phyloP scores from a whole-genome alignment of 2,113 vertebrate species.

The Lipophrys pholis region DNA sequence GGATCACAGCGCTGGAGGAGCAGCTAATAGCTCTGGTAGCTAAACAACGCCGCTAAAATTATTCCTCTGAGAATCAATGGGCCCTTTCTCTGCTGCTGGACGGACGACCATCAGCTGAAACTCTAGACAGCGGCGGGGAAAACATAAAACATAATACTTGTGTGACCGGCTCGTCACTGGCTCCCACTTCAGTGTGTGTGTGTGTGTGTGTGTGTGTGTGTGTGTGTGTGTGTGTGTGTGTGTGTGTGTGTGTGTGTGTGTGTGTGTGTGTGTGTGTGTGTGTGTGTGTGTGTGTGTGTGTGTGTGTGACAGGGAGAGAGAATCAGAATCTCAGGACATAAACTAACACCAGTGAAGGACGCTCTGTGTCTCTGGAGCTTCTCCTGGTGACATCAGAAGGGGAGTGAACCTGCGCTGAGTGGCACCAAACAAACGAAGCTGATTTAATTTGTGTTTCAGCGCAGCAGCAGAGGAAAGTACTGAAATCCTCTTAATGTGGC shows the following conservation, averaged over 20 bases:
- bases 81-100: constrained; percentile 85
- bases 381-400: too few relatives aligned
- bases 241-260: too few relatives aligned
- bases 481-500: constrained; percentile 88
- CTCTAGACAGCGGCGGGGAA: constrained; percentile 87
- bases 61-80: constrained; percentile 88
- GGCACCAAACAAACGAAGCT: constrained; percentile 88
- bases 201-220: too few relatives aligned
- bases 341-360: too few relatives aligned
- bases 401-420: constrained; percentile 84
- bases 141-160: constrained; percentile 90
- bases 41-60: constrained; percentile 83
- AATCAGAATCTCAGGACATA: constrained; percentile 69
- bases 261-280: too few relatives aligned
- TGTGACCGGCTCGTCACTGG: constrained; percentile 87
- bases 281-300: too few relatives aligned
- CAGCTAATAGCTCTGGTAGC: constrained; percentile 84
- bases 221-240: too few relatives aligned
- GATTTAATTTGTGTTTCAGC: constrained; percentile 88
- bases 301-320: too few relatives aligned
- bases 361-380: too few relatives aligned
- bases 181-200: constrained; percentile 64
- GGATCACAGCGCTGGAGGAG: constrained; percentile 86
- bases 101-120: constrained; percentile 86
- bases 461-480: constrained; percentile 90